Conservation (phyloP, 2,113 vertebrate species). For the Erythrocercus mccallii region DNA sequence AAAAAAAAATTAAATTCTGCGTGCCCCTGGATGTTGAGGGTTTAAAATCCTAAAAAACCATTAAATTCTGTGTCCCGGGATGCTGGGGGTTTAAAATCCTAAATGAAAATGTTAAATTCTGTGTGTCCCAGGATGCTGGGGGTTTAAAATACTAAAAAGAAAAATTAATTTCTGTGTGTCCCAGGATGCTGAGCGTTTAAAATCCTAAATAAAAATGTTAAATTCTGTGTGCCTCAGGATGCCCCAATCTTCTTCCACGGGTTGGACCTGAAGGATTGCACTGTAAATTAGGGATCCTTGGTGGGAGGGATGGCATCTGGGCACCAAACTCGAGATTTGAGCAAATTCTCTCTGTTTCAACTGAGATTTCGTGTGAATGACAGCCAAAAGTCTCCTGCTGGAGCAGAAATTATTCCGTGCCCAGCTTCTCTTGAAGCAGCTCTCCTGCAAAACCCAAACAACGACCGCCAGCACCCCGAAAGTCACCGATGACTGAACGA, state of each 20-base stretch:
- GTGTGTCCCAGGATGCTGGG: rapidly evolving
- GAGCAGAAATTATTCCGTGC: neutral
- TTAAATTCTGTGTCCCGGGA: neutral
- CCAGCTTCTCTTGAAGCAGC: neutral
- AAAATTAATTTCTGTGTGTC: neutral
- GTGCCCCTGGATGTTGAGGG: no score
- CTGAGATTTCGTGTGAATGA: neutral
- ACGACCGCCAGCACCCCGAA: neutral
- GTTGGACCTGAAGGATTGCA: neutral
- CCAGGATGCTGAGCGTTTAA: neutral
- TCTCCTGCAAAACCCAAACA: neutral
- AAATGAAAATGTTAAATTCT: neutral
- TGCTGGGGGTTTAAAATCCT: neutral
- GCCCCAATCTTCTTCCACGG: rapidly evolving
- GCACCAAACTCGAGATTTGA: neutral
- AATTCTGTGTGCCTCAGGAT: neutral
- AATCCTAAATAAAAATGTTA: neutral
- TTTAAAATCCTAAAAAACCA: neutral
- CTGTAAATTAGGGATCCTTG: neutral
- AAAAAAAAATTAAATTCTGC: neutral
- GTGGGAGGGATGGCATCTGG: neutral
- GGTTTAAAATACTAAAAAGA: neutral
- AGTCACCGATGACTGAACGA: neutral
- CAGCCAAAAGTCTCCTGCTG: neutral
- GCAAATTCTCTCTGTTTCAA: neutral